A percentile compares a stretch with the other conserved stretches of the same genome.
phyloP scores from a whole-genome alignment of 2,888 invertebrate genomes.

The Conchocele bisecta region DNA sequence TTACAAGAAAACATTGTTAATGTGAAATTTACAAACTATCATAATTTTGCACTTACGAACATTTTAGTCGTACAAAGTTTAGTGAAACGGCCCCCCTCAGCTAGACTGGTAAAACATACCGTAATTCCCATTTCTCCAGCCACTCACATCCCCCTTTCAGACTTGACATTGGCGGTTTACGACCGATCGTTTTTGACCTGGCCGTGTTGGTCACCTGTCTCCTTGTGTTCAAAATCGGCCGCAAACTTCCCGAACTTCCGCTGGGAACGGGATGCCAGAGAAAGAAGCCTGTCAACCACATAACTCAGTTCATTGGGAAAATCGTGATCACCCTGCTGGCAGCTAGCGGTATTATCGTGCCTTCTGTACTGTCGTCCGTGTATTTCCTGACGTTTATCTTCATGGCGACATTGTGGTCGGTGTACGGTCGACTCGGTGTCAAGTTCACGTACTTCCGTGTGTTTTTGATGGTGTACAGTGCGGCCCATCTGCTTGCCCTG shows the following conservation, averaged over 20 bases:
- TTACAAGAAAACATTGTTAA: too few species aligned
- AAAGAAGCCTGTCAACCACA: slow-evolving; percentile 45
- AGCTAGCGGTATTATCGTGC: slow-evolving; percentile 88
- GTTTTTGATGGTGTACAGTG: slow-evolving; percentile 86
- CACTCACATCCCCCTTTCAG: too few species aligned
- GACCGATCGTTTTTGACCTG: slow-evolving; percentile 79
- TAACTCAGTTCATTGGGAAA: slow-evolving; percentile 71
- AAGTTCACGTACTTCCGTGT: slow-evolving; percentile 87
- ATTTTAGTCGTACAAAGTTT: too few species aligned
- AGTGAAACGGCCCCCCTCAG: too few species aligned
- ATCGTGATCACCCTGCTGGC: slow-evolving; percentile 74
- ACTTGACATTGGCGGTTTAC: slow-evolving; percentile 70
- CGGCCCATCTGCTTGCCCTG: slow-evolving; percentile 88
- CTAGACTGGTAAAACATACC: too few species aligned
- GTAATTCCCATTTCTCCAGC: too few species aligned
- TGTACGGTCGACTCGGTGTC: slow-evolving; percentile 89
- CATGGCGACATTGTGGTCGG: slow-evolving; percentile 89
- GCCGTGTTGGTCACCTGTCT: slow-evolving; percentile 72
- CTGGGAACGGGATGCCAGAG: slow-evolving; percentile 49
- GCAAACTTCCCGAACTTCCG: slow-evolving; percentile 59
- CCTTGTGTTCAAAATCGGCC: slow-evolving; percentile 70
- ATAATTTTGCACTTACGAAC: too few species aligned
- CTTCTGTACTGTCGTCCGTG: slow-evolving; percentile 91
- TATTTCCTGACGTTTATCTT: slow-evolving; percentile 94
- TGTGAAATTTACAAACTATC: too few species aligned